Percentiles rank a stretch among this genome's conserved stretches.
phyloP scores from a whole-genome alignment of 2,888 invertebrate species.

The Phortica okadai region DNA sequence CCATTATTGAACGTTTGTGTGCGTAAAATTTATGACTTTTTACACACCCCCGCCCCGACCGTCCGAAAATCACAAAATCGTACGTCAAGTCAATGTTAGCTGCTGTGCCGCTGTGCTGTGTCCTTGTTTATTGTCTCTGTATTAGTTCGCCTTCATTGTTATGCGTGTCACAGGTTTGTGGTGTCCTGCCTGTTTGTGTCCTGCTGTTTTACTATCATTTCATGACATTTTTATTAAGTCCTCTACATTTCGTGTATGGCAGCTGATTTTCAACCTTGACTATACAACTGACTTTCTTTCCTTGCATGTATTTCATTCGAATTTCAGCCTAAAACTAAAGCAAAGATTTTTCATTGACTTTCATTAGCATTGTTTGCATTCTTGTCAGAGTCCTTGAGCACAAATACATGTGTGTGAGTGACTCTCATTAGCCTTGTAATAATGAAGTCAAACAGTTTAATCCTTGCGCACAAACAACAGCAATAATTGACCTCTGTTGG shows the following conservation, averaged over 20 bases:
- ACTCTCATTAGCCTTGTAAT: not conserved
- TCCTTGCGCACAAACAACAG: not conserved
- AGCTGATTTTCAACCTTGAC: constrained; percentile 38
- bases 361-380: not conserved
- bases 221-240: constrained; percentile 73
- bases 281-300: not conserved
- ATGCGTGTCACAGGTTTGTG: constrained; percentile 58
- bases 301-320: not conserved
- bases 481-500: not conserved
- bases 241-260: constrained; percentile 41
- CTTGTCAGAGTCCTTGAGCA: not conserved
- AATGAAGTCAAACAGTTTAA: not conserved
- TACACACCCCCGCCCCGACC: constrained; percentile 41
- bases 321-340: not conserved
- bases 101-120: constrained; percentile 47
- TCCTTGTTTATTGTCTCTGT: constrained; percentile 24
- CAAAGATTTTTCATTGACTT: not conserved
- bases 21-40: constrained; percentile 62
- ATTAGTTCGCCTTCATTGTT: constrained; percentile 42
- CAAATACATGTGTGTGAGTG: not conserved
- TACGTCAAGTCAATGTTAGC: constrained; percentile 32
- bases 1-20: constrained; percentile 63
- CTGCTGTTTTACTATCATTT: constrained; percentile 64
- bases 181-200: constrained; percentile 44
- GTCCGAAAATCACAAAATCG: not conserved